phyloP scores from a whole-genome alignment of 1,140 invertebrate genomes.

The Cyclargus thomasi region DNA sequence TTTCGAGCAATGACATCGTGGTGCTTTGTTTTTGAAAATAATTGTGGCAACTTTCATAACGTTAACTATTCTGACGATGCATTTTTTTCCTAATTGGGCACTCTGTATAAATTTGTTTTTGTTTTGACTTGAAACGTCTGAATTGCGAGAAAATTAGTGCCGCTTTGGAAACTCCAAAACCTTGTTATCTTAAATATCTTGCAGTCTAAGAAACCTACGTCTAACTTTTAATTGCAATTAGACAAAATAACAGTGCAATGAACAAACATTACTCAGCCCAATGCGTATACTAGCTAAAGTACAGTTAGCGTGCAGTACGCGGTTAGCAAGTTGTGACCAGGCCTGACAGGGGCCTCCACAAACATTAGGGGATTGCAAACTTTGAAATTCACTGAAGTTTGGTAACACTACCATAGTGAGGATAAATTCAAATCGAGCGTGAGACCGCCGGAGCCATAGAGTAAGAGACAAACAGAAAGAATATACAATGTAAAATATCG shows the following conservation, averaged over 20 bases:
- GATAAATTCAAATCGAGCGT: slow-evolving; percentile 40
- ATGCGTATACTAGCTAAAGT: background rate
- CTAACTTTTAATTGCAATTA: background rate
- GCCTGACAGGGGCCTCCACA: slow-evolving; percentile 31
- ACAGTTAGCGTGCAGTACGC: slow-evolving; percentile 9
- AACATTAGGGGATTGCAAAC: slow-evolving; percentile 36
- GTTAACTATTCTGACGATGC: background rate
- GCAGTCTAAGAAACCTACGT: background rate
- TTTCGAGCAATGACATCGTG: slow-evolving; percentile 11
- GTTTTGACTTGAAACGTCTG: background rate
- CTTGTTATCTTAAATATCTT: too few relatives aligned
- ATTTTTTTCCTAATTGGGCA: background rate
- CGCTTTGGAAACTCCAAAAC: background rate
- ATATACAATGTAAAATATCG: too few relatives aligned
- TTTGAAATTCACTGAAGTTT: slow-evolving; percentile 37
- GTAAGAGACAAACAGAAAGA: background rate
- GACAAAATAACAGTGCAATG: slow-evolving; percentile 1
- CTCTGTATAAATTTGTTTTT: background rate
- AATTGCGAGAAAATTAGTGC: background rate
- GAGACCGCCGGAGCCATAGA: slow-evolving; percentile 23
- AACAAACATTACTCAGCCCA: background rate
- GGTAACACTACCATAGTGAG: slow-evolving; percentile 34
- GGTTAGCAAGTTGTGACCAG: slow-evolving; percentile 20
- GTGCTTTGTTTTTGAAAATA: slow-evolving; percentile 9
- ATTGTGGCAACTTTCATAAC: background rate